Conservation (phyloP, 2,888 invertebrate species). For the Melitaea athalia region DNA sequence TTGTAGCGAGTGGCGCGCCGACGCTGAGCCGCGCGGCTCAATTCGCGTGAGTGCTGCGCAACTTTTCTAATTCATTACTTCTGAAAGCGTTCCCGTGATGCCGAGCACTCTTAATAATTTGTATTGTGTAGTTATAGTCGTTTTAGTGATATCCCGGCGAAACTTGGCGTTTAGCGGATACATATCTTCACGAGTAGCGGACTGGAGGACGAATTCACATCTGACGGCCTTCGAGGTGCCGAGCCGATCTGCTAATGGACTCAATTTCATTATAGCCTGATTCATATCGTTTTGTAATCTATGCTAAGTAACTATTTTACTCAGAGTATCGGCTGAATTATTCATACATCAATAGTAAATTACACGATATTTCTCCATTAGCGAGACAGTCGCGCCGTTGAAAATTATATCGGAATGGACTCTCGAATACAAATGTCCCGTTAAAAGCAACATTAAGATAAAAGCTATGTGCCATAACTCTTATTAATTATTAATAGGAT, state of each 20-base stretch:
- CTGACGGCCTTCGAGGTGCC: not conserved
- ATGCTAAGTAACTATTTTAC: constrained; percentile 49
- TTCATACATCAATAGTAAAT: constrained; percentile 69
- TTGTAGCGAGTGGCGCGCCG: constrained; percentile 75
- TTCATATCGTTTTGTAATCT: constrained; percentile 47
- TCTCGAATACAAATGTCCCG: constrained; percentile 72
- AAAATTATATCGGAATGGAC: constrained; percentile 72
- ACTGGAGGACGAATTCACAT: not conserved
- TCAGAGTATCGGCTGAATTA: constrained; percentile 57
- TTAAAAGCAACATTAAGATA: constrained; percentile 79
- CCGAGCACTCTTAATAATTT: constrained; percentile 82
- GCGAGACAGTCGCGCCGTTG: constrained; percentile 62
- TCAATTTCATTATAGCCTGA: constrained; percentile 41
- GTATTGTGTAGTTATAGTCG: constrained; percentile 77
- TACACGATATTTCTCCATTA: constrained; percentile 76
- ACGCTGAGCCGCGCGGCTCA: constrained; percentile 73
- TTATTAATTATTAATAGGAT: constrained; percentile 78
- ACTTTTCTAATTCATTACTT: constrained; percentile 83
- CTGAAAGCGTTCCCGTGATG: constrained; percentile 82
- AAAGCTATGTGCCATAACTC: constrained; percentile 76
- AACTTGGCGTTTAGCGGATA: constrained; percentile 37
- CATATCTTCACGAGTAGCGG: constrained; percentile 8
- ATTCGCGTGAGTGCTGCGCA: constrained; percentile 82
- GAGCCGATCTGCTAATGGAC: constrained; percentile 24
- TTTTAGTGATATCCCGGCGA: constrained; percentile 54